Evolutionary conservation across 2,888 invertebrate genomes (phyloP).

Genomic region (Drosophila fulvimacula): DNA sequence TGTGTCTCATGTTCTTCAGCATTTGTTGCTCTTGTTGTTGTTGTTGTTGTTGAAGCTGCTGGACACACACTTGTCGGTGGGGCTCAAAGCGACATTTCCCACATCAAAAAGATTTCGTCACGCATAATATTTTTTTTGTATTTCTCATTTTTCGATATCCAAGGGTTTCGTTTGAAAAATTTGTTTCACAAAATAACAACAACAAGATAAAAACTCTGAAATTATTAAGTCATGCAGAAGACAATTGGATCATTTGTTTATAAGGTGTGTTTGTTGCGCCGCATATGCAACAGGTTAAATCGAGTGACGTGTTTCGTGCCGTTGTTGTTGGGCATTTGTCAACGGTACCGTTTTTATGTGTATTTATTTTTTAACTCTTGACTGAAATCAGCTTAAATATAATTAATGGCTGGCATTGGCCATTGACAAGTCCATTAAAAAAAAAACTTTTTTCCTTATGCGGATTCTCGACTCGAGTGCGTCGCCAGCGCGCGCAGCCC

Average conservation of each 20-base stretch:
- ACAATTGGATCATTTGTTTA: slow-evolving; percentile 80
- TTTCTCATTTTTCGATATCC: slow-evolving; percentile 21
- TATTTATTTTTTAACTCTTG: slow-evolving; percentile 34
- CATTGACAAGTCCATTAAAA: slow-evolving; percentile 83
- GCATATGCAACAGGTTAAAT: slow-evolving; percentile 73
- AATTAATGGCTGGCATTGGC: slow-evolving; percentile 80
- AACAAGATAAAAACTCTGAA: slow-evolving; percentile 42
- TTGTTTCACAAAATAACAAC: slow-evolving; percentile 39
- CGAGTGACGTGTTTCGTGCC: slow-evolving; percentile 55
- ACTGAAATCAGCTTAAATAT: slow-evolving; percentile 79
- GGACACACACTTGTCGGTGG: slow-evolving; percentile 79
- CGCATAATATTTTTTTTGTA: slow-evolving; percentile 61
- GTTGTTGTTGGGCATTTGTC: slow-evolving; percentile 57
- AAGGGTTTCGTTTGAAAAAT: slow-evolving; percentile 66
- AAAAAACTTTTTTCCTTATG: slow-evolving; percentile 53
- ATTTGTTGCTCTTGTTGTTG: slow-evolving; percentile 40
- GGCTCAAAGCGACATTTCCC: slow-evolving; percentile 81
- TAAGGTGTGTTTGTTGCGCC: slow-evolving; percentile 65
- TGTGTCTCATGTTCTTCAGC: slow-evolving; percentile 63
- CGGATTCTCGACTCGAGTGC: slow-evolving; percentile 49
- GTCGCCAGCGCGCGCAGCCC: slow-evolving; percentile 6
- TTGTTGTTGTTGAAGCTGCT: slow-evolving; percentile 44
- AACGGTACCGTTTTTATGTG: slow-evolving; percentile 52
- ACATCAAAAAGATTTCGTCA: slow-evolving; percentile 82
- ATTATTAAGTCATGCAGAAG: slow-evolving; percentile 80